phyloP scores from a whole-genome alignment of 2,888 invertebrate species.

The Formica aserva region DNA sequence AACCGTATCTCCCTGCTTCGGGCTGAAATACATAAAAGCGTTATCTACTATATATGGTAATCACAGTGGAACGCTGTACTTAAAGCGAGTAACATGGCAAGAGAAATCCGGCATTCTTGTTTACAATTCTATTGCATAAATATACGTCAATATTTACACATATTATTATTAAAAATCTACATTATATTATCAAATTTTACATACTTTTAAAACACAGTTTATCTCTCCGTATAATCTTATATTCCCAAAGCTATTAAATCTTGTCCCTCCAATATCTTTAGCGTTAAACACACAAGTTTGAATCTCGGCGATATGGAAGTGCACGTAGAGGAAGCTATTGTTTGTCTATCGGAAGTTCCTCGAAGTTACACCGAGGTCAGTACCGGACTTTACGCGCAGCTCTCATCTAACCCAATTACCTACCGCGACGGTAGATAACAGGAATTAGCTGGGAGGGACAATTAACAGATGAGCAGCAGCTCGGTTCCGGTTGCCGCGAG shows the following conservation, averaged over 20 bases:
- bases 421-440: conserved; percentile 18
- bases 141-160: background rate
- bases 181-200: background rate
- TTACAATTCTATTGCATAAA: background rate
- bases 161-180: background rate
- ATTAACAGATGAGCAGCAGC: conserved; percentile 16
- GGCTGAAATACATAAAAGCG: conserved; percentile 46
- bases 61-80: conserved; percentile 19
- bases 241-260: background rate
- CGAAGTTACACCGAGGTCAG: conserved; percentile 45
- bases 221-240: background rate
- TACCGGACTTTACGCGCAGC: conserved; percentile 19
- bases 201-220: background rate
- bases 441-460: conserved; percentile 1
- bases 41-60: conserved; percentile 44
- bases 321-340: conserved; percentile 16
- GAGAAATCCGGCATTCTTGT: background rate
- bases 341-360: conserved; percentile 42
- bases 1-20: conserved; percentile 29
- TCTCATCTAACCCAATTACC: conserved; percentile 42
- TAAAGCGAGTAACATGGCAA: conserved; percentile 10
- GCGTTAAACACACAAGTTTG: conserved; percentile 39
- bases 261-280: background rate
- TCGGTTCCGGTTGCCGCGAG: background rate
- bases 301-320: conserved; percentile 34